These are phyloP conservation scores for Guaruba guarouba DNA, from an alignment of 2,113 vertebrate species.

Conservation along the genomic window DNA sequence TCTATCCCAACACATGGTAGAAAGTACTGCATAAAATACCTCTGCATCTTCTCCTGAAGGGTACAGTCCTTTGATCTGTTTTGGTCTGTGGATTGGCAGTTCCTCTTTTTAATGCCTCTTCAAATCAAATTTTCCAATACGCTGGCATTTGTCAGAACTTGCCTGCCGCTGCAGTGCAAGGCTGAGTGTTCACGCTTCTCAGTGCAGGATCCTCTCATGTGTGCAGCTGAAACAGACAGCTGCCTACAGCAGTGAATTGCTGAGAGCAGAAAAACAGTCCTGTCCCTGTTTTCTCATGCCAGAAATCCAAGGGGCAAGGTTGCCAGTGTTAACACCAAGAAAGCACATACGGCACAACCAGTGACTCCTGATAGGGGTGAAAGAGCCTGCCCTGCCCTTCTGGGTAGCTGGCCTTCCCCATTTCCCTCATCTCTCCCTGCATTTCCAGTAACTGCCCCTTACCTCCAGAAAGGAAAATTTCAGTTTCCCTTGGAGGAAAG, in stretches of 20 bases:
- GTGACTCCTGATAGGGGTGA: not conserved
- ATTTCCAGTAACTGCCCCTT: not conserved
- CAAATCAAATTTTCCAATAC: not conserved
- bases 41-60: not conserved
- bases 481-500: not conserved
- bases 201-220: accelerated
- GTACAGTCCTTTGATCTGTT: not conserved
- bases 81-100: not conserved
- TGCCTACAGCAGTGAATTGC: not conserved
- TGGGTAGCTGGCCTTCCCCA: not conserved
- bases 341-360: accelerated
- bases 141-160: not conserved
- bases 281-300: not conserved
- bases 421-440: not conserved
- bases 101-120: not conserved
- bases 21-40: not conserved
- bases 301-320: not conserved
- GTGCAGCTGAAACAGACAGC: not conserved
- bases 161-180: not conserved
- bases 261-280: not conserved
- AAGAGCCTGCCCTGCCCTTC: not conserved
- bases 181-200: not conserved
- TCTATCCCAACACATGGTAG: not conserved
- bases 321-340: not conserved
- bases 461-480: not conserved